Evolutionary conservation across 2,888 invertebrate species (phyloP).

Genomic region (Polydrusus cervinus): DNA sequence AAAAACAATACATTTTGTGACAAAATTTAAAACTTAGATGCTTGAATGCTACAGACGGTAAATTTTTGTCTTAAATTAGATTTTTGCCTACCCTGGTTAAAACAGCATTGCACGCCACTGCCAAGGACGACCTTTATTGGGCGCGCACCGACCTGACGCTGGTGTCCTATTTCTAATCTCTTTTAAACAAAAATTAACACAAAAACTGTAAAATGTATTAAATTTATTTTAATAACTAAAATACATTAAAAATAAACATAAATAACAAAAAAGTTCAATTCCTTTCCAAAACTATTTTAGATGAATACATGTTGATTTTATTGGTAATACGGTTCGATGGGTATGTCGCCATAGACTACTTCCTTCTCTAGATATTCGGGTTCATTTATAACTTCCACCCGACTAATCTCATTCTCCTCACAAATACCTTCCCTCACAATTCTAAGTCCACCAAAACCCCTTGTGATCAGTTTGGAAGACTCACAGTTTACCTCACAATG

Average conservation of each 20-base stretch:
- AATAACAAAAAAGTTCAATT: neutral
- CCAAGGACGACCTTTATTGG: too few species aligned
- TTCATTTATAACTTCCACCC: constrained; percentile 18
- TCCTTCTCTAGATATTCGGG: constrained; percentile 17
- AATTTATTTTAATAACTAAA: neutral
- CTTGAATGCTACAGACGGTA: too few species aligned
- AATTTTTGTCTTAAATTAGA: too few species aligned
- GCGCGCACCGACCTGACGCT: too few species aligned
- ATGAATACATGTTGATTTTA: neutral
- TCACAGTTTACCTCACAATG: constrained; percentile 70
- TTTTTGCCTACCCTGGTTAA: too few species aligned
- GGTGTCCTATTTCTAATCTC: too few species aligned
- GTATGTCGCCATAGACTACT: constrained; percentile 5
- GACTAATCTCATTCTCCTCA: constrained; percentile 26
- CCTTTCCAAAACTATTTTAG: neutral
- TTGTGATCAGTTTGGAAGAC: constrained; percentile 30
- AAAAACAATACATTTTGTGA: too few species aligned
- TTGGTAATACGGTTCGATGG: constrained; percentile 25
- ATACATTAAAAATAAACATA: neutral
- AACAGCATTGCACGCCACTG: too few species aligned
- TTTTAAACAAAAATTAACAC: too few species aligned
- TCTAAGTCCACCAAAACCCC: constrained; percentile 31
- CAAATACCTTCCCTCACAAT: constrained; percentile 36
- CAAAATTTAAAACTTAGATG: too few species aligned
- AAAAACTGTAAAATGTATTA: neutral